phyloP scores from a whole-genome alignment of 2,113 vertebrate species.

The Cheirogaleus medius region DNA sequence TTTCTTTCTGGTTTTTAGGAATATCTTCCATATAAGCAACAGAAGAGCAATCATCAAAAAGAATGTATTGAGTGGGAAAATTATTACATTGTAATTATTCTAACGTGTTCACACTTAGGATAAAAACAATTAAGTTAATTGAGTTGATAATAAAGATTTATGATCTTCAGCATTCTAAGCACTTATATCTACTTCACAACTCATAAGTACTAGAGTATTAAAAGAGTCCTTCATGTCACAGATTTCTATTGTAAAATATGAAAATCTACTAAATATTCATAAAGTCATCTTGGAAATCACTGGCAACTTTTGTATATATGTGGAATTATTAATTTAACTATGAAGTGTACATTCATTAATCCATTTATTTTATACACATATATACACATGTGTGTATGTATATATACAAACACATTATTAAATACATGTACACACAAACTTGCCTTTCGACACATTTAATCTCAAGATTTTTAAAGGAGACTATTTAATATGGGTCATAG shows the following conservation, averaged over 20 bases:
- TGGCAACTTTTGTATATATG: slow-evolving; percentile 5
- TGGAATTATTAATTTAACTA: background rate
- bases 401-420: background rate
- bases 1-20: background rate
- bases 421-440: background rate
- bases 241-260: slow-evolving; percentile 38
- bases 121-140: slow-evolving; percentile 45
- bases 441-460: background rate
- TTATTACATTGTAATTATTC: background rate
- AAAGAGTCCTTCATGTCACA: background rate
- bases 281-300: slow-evolving; percentile 35
- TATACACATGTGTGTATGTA: too few species aligned
- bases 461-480: background rate
- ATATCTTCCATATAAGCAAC: background rate
- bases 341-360: background rate
- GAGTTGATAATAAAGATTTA: slow-evolving; percentile 1
- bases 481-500: background rate
- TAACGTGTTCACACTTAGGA: background rate
- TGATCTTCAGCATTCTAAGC: slow-evolving; percentile 1
- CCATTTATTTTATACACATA: background rate
- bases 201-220: background rate
- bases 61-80: background rate
- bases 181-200: background rate
- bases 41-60: background rate
- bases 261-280: slow-evolving; percentile 27